Conservation (phyloP, 2,113 vertebrate species). For the Clarias macrocephalus region DNA sequence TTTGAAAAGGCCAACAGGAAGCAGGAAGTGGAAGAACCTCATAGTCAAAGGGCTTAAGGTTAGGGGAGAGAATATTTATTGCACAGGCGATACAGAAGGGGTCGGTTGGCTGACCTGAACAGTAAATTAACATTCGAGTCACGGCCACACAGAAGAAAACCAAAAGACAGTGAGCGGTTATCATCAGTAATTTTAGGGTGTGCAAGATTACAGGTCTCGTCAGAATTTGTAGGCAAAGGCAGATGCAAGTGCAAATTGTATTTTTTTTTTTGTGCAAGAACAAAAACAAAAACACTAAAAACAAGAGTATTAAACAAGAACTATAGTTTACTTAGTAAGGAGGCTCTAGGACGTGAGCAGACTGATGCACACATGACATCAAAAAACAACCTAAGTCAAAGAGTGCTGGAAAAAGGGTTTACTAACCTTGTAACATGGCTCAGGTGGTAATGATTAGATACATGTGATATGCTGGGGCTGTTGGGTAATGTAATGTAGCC, state of each 20-base stretch:
- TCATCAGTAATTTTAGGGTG: neutral
- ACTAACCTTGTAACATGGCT: too few relatives aligned
- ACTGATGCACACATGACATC: too few relatives aligned
- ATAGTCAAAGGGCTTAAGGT: neutral
- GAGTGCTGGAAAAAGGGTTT: too few relatives aligned
- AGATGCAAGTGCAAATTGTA: too few relatives aligned
- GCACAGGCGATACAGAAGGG: neutral
- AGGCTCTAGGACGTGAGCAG: too few relatives aligned
- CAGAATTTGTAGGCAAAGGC: neutral
- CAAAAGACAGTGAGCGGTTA: neutral
- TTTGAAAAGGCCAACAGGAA: neutral
- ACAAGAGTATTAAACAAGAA: too few relatives aligned
- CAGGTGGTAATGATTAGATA: too few relatives aligned
- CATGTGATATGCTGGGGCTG: too few relatives aligned
- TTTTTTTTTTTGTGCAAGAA: too few relatives aligned
- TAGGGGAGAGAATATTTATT: neutral
- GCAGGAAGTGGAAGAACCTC: neutral
- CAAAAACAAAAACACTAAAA: neutral
- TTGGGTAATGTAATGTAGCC: too few relatives aligned
- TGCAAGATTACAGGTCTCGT: neutral
- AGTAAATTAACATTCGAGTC: neutral
- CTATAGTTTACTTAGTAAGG: too few relatives aligned
- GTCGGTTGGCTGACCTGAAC: neutral
- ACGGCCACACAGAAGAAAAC: constrained; percentile 6
- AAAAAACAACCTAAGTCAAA: too few relatives aligned